Evolutionary conservation across 1,140 invertebrate species (phyloP), one percentile per base, ranked within the genome.

Genomic region (Eupristina koningsbergeri): DNA sequence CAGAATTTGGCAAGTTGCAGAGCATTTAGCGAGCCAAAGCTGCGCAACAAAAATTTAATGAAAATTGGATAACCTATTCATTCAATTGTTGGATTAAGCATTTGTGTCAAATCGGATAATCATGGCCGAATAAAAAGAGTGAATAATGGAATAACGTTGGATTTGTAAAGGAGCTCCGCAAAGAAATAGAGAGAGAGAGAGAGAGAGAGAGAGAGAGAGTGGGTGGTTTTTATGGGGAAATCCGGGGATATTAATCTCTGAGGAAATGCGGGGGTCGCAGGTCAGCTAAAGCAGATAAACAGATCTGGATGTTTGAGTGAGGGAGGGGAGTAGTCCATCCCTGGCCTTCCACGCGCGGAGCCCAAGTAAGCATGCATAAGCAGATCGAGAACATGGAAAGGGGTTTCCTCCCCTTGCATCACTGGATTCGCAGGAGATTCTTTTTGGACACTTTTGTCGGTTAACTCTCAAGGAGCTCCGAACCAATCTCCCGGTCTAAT

Each of bases 221-320:
- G n/a, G 36, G 31, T 22, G 41, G 36, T 0, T 7, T 7, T 45
- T 45, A 6, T 8, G 64, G 36, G 67, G 67, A n/a, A n/a, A 41
- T 41, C 22, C 22, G 50, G 36, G 15, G 39, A n/a, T 58, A 71
- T 75, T 88, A 87, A 88, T 88, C 88, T 88, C 53, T 45, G 26
- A 69, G 71, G 73, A 75, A 82, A 86, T 87, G 87, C 77, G 50
- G 71, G 36, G 69, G 50, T n/a, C n/a, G n/a, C 29, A 9, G 26
- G n/a, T 74, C 76, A 67, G 63, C 41, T 84, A 86, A 86, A 88
- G 76, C 80, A 87, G 81, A 87, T 86, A 86, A 86, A 87, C 81
- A 81, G 86, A 89, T 88, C 85, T 85, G 64, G 13, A 63, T 78
- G 41, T 77, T 61, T 61, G 22, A 41, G 63, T 61, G 26, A n/a